These are phyloP conservation scores for Dione juno DNA, from an alignment of 2,888 invertebrate species.

Conservation along the genomic window DNA sequence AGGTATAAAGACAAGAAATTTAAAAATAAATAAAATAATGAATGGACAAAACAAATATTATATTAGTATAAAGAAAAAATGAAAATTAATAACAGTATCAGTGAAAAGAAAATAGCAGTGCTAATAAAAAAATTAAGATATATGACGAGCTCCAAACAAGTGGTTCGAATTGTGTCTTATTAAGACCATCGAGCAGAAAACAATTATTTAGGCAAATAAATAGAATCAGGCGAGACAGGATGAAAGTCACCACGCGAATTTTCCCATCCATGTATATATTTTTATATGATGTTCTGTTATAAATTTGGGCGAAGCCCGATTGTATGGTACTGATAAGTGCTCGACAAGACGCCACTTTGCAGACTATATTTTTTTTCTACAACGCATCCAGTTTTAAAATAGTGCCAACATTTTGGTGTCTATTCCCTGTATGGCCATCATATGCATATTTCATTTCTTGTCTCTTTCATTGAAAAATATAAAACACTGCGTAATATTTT, in stretches of 20 bases:
- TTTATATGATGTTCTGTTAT: not conserved
- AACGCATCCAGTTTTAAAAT: not conserved
- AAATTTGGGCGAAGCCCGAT: not conserved
- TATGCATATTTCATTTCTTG: constrained; percentile 3
- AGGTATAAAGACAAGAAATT: not conserved
- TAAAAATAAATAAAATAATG: not conserved
- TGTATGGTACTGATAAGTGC: not conserved
- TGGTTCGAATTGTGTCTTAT: not conserved
- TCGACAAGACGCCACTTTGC: not conserved
- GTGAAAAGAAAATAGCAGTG: not conserved
- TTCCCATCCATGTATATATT: not conserved
- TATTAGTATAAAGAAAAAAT: not conserved
- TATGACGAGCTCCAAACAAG: not conserved
- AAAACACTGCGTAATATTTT: not conserved
- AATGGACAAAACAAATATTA: not conserved
- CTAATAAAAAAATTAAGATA: not conserved
- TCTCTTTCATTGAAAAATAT: not conserved
- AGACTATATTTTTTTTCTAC: constrained; percentile 2
- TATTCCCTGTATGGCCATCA: not conserved
- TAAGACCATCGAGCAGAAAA: not conserved
- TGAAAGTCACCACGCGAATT: not conserved
- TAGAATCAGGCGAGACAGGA: not conserved
- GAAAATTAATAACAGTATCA: not conserved
- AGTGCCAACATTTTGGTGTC: constrained; percentile 11
- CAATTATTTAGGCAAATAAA: constrained; percentile 12